Evolutionary conservation across 2,113 vertebrate genomes (phyloP).

Genomic region (Coracopsis vasa): DNA sequence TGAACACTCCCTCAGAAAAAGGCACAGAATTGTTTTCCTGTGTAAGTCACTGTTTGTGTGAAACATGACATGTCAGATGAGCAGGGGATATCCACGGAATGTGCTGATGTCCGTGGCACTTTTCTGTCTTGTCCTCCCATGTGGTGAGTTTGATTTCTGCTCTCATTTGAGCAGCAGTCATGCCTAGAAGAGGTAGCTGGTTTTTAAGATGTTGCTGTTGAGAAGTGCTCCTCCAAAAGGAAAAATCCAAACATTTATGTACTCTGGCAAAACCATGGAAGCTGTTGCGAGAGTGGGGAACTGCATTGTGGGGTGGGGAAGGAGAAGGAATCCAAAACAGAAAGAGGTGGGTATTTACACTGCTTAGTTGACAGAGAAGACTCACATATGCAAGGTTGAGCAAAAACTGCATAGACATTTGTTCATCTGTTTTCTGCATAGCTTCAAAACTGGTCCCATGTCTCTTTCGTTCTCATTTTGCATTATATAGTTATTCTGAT

Average conservation of each 20-base stretch:
- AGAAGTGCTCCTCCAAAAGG: not conserved
- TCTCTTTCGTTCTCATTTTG: not conserved
- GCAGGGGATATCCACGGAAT: not conserved
- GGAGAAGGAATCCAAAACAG: not conserved
- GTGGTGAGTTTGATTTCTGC: not conserved
- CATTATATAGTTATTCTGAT: not conserved
- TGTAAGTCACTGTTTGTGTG: not conserved
- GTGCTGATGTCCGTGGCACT: not conserved
- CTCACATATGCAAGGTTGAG: fast-evolving
- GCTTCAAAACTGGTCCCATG: not conserved
- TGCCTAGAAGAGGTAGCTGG: not conserved
- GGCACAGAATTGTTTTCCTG: not conserved
- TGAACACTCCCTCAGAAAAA: not conserved
- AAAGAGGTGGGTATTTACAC: not conserved
- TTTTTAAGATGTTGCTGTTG: not conserved
- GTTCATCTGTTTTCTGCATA: not conserved
- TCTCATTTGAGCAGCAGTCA: not conserved
- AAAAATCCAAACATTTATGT: not conserved
- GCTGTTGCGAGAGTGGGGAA: not conserved
- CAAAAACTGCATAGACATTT: not conserved
- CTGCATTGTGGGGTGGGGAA: not conserved
- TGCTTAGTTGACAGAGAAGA: not conserved
- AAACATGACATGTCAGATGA: not conserved
- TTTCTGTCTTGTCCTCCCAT: not conserved
- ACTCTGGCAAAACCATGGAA: not conserved